Conservation (phyloP, 2,888 invertebrate genomes). For the Cataglyphis cursor region DNA sequence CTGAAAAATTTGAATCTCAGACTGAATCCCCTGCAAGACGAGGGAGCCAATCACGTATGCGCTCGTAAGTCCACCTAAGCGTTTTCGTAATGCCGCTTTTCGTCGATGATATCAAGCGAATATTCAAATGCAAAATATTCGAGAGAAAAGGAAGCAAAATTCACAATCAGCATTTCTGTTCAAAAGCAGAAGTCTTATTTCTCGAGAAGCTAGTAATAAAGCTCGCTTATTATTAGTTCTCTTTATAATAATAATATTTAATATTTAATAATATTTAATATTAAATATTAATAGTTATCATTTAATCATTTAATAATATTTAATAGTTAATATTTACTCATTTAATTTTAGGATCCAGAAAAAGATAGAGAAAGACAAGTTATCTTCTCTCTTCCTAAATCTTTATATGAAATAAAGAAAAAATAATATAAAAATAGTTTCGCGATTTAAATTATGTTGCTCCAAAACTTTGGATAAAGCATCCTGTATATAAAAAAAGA, state of each 20-base stretch:
- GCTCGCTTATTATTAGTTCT: background rate
- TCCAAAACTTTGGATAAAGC: background rate
- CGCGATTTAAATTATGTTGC: background rate
- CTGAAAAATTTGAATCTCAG: slow-evolving; percentile 88
- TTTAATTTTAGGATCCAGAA: background rate
- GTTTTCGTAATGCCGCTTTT: background rate
- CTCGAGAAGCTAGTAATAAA: background rate
- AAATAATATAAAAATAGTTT: background rate
- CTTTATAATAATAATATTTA: background rate
- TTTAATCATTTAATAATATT: background rate
- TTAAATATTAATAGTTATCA: background rate
- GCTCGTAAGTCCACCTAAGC: slow-evolving; percentile 75
- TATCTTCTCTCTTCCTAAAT: background rate
- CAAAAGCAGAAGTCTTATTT: background rate
- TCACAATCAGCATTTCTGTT: background rate
- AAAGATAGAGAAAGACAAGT: background rate
- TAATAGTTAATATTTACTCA: background rate
- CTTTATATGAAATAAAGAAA: background rate
- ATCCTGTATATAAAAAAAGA: background rate
- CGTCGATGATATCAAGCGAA: background rate
- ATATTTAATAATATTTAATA: background rate
- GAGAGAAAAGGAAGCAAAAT: background rate
- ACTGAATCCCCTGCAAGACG: slow-evolving; percentile 89
- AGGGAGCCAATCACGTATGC: slow-evolving; percentile 86
- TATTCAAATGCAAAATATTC: background rate